These are phyloP conservation scores for Petrocephalus zakoni DNA, from an alignment of 2,113 vertebrate genomes.

Conservation along the genomic window DNA sequence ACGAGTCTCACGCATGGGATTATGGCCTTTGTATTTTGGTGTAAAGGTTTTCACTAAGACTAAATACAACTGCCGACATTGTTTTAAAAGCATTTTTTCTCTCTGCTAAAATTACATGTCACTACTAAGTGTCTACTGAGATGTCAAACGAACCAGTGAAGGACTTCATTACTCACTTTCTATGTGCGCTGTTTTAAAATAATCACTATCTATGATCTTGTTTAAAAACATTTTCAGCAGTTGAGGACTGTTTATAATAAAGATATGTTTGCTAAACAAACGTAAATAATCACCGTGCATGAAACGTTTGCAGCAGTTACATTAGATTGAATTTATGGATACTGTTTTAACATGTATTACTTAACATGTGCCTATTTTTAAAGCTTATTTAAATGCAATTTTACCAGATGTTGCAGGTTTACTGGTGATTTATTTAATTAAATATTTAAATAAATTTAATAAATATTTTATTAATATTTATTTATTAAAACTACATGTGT, in stretches of 20 bases:
- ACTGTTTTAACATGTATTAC: background rate
- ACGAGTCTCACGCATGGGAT: background rate
- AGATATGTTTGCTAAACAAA: background rate
- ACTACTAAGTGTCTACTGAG: background rate
- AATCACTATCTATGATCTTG: background rate
- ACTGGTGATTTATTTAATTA: background rate
- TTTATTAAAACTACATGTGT: background rate
- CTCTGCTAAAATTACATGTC: background rate
- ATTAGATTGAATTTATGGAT: background rate
- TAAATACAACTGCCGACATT: background rate
- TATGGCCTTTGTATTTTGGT: background rate
- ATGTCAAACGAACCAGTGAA: background rate
- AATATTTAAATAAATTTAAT: too few relatives aligned
- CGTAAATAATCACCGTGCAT: background rate
- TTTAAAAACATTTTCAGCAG: background rate
- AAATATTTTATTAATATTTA: background rate
- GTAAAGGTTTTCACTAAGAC: too few relatives aligned
- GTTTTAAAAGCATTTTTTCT: background rate
- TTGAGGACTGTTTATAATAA: background rate
- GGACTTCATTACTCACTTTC: too few relatives aligned
- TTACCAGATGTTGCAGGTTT: background rate
- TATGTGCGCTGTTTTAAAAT: background rate
- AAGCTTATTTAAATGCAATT: background rate
- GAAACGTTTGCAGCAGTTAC: background rate
- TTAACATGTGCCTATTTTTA: background rate